Evolutionary conservation across 1,140 invertebrate species (phyloP), one percentile per base, ranked within the genome.

Genomic region (Drosophila miranda): DNA sequence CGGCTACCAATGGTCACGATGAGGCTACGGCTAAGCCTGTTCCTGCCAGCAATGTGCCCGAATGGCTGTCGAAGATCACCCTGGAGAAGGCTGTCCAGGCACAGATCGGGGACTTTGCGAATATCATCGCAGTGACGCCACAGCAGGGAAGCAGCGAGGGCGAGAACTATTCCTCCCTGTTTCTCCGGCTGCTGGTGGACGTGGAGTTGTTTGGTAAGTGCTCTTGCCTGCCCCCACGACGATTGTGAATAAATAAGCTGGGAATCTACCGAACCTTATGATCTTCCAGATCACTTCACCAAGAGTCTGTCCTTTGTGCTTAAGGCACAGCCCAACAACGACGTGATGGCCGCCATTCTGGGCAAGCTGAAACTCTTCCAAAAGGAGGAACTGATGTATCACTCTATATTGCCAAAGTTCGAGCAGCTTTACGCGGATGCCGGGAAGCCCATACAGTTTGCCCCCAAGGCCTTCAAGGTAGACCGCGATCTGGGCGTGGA

Each of bases 311-410:
- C 78, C 8, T 90, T 90, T 55, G 69, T 90, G 6, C 46, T 90
- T n/a, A 90, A 90, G 63, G 54, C 75, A 5, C 78, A 75, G 52
- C 81, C 80, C 19, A 71, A 45, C 48, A 78, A 84, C 11, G 82
- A 87, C 14, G 34, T 78, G 11, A 77, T 90, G 76, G 74, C 72
- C 1, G 66, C 64, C 38, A 77, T 90, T 6, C 44, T 90, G 8
- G 50, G 55, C 19, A 75, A 67, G 43, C 41, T 89, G 11, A 69
- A 69, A 7, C 73, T 90, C 6, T 90, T 90, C 52, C 63, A 73
- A 3, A 90, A 90, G 53, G 89, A 90, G 62, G 76, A 90, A 6
- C 53, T 74, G 43, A 87, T 89, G 64, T 90, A 90, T 26, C 73
- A 84, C 30, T 62, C 9, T 43, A 75, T 90, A 26, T 16, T 90